Percentiles rank a stretch among this genome's conserved stretches.
These are phyloP conservation scores for Stomatorhinus ivindoensis DNA, from an alignment of 2,113 vertebrate genomes.

Conservation along the genomic window DNA sequence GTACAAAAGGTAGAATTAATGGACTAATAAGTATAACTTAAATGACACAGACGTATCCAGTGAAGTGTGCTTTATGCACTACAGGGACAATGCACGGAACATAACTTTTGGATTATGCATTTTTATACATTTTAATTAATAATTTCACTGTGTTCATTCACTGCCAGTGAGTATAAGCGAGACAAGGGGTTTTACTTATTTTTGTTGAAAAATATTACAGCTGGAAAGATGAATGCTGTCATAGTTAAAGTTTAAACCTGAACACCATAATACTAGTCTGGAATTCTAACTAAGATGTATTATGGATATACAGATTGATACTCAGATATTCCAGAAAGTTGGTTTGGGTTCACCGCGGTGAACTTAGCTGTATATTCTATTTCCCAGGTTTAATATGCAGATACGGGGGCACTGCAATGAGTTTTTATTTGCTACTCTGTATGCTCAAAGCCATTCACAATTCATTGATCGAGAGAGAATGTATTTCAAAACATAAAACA, in stretches of 20 bases:
- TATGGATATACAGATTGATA: no score
- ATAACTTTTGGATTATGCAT: not conserved
- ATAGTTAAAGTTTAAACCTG: not conserved
- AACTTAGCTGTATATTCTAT: no score
- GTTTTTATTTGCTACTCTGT: no score
- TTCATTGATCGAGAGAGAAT: not conserved
- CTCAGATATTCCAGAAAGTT: no score
- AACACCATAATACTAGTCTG: not conserved
- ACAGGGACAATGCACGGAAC: not conserved
- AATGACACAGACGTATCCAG: not conserved
- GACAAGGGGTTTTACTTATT: not conserved
- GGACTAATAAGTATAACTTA: not conserved
- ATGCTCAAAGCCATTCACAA: no score
- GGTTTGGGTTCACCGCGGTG: no score
- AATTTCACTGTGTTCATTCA: not conserved
- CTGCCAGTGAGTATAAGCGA: not conserved
- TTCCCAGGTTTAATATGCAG: no score
- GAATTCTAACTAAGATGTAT: no score
- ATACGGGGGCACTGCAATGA: no score
- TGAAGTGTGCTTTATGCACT: not conserved
- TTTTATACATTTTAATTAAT: not conserved
- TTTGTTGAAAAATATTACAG: not conserved
- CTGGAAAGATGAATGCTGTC: not conserved
- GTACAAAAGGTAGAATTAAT: not conserved
- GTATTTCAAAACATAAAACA: not conserved